phyloP scores from a whole-genome alignment of 1,140 invertebrate species.

The Brachionus paranguensis region DNA sequence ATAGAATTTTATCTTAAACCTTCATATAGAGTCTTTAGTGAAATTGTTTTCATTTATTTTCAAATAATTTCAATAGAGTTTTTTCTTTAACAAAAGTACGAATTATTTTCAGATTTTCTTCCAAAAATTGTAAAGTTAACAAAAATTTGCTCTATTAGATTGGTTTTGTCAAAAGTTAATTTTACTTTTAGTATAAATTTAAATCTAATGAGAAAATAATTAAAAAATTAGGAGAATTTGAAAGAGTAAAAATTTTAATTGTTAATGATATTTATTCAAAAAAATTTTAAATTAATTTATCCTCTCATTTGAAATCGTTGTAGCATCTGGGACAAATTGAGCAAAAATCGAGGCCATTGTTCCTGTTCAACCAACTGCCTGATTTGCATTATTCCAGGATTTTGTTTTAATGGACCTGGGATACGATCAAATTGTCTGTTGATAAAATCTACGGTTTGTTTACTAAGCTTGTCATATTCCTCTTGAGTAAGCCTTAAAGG shows the following conservation, averaged over 20 bases:
- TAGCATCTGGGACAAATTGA: not conserved
- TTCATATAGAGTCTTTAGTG: no score
- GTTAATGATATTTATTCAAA: not conserved
- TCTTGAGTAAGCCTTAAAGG: not conserved
- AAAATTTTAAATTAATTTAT: not conserved
- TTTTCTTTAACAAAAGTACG: no score
- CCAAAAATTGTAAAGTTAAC: no score
- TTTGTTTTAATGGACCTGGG: not conserved
- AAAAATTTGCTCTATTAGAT: no score
- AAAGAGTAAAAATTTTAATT: no score
- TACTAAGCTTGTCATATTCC: not conserved
- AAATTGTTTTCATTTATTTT: no score
- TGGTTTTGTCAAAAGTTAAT: not conserved
- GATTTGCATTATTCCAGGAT: not conserved
- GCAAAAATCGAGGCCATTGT: not conserved
- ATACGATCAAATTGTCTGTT: not conserved
- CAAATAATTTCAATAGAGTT: no score
- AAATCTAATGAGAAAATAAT: not conserved
- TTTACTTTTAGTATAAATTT: not conserved
- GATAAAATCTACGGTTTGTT: not conserved
- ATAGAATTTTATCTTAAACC: no score
- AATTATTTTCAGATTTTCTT: no score
- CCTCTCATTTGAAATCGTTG: not conserved
- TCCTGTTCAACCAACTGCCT: not conserved
- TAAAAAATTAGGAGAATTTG: no score